Evolutionary conservation across 2,113 vertebrate genomes (phyloP), one percentile per base, ranked within the genome.

Genomic region (Parotia lawesii): DNA sequence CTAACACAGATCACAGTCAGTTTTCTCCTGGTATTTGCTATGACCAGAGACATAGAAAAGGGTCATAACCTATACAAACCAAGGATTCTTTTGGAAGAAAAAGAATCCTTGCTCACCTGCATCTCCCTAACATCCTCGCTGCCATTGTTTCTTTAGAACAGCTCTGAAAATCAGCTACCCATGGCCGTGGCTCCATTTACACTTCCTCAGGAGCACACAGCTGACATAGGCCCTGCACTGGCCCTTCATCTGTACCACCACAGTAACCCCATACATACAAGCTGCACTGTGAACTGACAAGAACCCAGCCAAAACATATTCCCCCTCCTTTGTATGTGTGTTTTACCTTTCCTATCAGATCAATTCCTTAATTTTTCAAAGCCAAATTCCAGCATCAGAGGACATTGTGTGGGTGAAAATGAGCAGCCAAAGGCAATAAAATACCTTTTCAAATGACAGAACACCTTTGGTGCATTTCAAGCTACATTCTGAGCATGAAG

Each of bases 291-390:
- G 31, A 89, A 53, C 25, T 58, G 21, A 60, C 14, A 71, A 62
- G 20, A 44, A 75, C 24, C 24, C 48, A 54, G 33, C 4, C 35
- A 62, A 62, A 71, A 85, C 12, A 47, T 6, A 64, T 5, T 16
- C 1, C 2, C 2, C 3, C 33, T 7, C 17, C 21, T 18, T 8
- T 8, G 2, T 13, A 7, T 10, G 12, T 58, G 35, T 33, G 14
- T 21, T 80, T 69, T 51, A 69, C 37, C 44, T 60, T 21, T 81
- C 44, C 66, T 69, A 76, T 58, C 48, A 50, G 54, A 87, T 50
- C 28, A 70, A 42, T 37, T 82, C 17, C 22, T 65, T 75, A 17
- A 23, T n/a, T 92, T 89, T n/a, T 51, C 25, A 82, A n/a, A 27
- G 37, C 12, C 14, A 74, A 82, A 89, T 67, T 75, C 35, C 24